Base-by-base conservation (phyloP, 2,113 vertebrate species). In the Vulpes ferrilata region DNA sequence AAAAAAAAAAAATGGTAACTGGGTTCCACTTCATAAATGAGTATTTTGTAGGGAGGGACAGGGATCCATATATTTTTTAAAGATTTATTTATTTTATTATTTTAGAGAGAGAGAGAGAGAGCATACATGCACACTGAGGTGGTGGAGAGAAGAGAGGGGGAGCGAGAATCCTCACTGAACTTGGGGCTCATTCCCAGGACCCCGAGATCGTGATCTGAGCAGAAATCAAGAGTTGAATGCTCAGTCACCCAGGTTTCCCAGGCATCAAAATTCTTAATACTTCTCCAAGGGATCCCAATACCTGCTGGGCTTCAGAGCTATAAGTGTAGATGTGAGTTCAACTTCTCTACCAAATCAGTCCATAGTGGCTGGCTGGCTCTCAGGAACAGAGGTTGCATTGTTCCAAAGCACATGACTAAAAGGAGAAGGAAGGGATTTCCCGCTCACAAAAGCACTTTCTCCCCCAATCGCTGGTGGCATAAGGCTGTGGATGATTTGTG, bases 401-500 rank as follows among this genome's bases (percentile, higher is more conserved):
- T 79, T 93, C 53, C 27, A 67, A 90, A 76, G n/a, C 23, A 30
- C 22, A 88, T 48, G 10, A 27, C 60, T 35, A 57, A 73, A 5
- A n/a, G 20, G 74, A 32, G 62, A 74, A 96, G 74, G 38, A 82
- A 81, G 43, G 7, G 1, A 69, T 94, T 74, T 20, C 4, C 48
- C 7, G 32, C 57, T 76, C 22, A 55, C 5, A 71, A 74, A 60
- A 76, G 19, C 9, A 48, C 11, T 86, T 76, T 30, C 51, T 87
- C 9, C 22, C 32, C 9, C 95, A 22, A 84, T 23, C 2, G 0
- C 30, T 78, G 15, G 16, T 82, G 53, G 15, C 8, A 22, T 86
- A 53, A 94, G 19, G 7, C 62, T 88, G 35, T 55, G 19, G 30
- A 74, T 92, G 59, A 78, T 67, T 91, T 96, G 74, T 97, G 81